These are phyloP conservation scores for Aegypius monachus DNA, from an alignment of 2,113 vertebrate genomes.

Conservation along the genomic window DNA sequence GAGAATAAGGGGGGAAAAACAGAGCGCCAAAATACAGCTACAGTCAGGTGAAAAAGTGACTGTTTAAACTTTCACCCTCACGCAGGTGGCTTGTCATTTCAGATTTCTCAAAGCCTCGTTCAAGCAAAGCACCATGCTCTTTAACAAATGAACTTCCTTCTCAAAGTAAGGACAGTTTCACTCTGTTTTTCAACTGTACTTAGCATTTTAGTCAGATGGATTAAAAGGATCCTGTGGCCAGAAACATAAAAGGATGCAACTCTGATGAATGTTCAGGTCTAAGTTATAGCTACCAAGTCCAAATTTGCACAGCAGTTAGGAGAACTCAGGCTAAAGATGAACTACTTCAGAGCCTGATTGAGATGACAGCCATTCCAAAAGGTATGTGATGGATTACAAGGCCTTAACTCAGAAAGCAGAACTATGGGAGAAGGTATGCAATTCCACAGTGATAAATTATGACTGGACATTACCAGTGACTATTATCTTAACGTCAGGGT, in stretches of 20 bases:
- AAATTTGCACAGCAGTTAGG: background rate
- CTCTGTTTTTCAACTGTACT: background rate
- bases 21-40: background rate
- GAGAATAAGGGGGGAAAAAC: background rate
- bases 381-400: background rate
- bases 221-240: background rate
- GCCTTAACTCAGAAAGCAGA: background rate
- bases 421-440: background rate
- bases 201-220: background rate
- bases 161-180: background rate
- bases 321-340: background rate
- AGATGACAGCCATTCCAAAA: background rate
- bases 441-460: background rate
- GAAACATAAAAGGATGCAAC: background rate
- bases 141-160: background rate
- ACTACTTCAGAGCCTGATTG: background rate
- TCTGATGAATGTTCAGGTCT: background rate
- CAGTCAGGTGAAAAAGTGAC: background rate
- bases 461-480: background rate
- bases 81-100: background rate
- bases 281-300: background rate
- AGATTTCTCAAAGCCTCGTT: background rate
- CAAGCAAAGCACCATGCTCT: background rate
- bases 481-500: background rate
- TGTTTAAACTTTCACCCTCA: background rate